Conservation (phyloP, 2,888 invertebrate genomes). For the Dendrolimus pini region DNA sequence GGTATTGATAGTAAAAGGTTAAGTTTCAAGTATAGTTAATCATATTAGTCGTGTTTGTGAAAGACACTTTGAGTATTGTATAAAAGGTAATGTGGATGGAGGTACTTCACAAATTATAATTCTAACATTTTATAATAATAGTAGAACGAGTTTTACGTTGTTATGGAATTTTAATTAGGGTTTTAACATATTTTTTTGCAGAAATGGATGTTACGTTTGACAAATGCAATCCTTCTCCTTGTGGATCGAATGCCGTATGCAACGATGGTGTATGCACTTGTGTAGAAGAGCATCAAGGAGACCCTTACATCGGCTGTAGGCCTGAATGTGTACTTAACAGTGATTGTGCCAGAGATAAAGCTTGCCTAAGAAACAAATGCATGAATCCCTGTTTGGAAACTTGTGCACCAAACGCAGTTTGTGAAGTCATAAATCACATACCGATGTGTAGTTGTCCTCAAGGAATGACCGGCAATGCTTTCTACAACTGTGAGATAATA, state of each 20-base stretch:
- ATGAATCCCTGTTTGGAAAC: slow-evolving; percentile 82
- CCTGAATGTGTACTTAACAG: slow-evolving; percentile 83
- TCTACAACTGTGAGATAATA: slow-evolving; percentile 77
- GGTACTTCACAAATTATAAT: no score
- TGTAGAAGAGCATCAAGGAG: slow-evolving; percentile 78
- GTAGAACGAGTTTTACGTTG: no score
- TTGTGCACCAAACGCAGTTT: slow-evolving; percentile 82
- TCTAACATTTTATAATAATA: no score
- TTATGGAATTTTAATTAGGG: no score
- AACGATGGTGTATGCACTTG: slow-evolving; percentile 78
- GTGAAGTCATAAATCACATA: slow-evolving; percentile 83
- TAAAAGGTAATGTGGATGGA: no score
- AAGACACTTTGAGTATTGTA: no score
- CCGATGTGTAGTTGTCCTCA: slow-evolving; percentile 83
- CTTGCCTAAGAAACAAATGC: slow-evolving; percentile 82
- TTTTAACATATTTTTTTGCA: slow-evolving; percentile 11
- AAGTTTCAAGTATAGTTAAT: no score
- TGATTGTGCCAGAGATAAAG: slow-evolving; percentile 80
- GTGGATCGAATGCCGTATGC: slow-evolving; percentile 79
- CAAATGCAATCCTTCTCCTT: slow-evolving; percentile 80
- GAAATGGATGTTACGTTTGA: slow-evolving; percentile 31
- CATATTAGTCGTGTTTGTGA: no score
- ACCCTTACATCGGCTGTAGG: slow-evolving; percentile 81
- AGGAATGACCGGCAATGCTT: slow-evolving; percentile 82
- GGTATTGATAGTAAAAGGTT: no score